Evolutionary conservation across 2,797 vertebrate species (phyloP), one percentile per base, ranked within the genome.

Genomic region (Sylvilagus floridanus): DNA sequence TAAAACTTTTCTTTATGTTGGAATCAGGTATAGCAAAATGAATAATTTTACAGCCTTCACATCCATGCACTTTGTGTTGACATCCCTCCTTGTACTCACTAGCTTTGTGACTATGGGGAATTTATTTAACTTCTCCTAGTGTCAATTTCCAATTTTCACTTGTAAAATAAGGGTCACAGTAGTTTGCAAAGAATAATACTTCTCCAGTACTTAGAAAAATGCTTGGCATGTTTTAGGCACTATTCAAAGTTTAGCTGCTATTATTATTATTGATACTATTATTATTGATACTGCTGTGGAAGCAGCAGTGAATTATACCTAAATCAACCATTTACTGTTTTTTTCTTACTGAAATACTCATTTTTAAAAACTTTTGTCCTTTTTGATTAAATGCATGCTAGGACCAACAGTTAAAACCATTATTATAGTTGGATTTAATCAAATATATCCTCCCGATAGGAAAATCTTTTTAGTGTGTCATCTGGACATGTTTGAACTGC

Each of bases 401-500:
- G 32, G 3, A 17, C n/a, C 83, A 83, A 79, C 2, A 71, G 13
- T 65, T 82, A 63, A 81, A 91, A 28, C 81, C 28, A 91, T 63
- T 76, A 69, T 83, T 91, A 91, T 42, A 71, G 22, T 57, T 83
- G 28, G 1, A 26, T 37, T 84, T 84, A 81, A n/a, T 6, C 3
- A 89, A 89, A 57, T 76, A 81, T 82, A 76, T 77, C 21, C 91
- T 91, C 8, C n/a, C 84, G 17, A 60, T 52, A 73, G 54, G 35
- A 89, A 66, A 71, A 76, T 22, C 2, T 84, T 68, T 37, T 50
- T 24, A 62, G 13, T 72, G 37, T 66, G 30, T 95, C 60, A 84
- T 89, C 19, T 87, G 86, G 54, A 65, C 19, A 37, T 84, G 60
- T 89, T 83, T 84, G 30, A 92, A 83, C 28, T 63, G 69, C 22